phyloP scores from a whole-genome alignment of 2,797 vertebrate genomes.

The Coregonus suidteri region DNA sequence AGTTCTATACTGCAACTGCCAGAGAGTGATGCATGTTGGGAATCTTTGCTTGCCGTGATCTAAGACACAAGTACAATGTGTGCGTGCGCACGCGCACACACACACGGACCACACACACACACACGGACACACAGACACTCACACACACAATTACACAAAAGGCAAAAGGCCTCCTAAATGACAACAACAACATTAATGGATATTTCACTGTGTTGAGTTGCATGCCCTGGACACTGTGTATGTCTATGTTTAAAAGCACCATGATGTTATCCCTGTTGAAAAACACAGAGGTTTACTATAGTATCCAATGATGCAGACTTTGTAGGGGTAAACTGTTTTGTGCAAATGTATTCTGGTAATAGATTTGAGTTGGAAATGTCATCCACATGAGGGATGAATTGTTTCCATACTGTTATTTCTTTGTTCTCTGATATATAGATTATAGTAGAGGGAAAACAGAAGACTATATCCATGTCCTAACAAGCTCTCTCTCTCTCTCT shows the following conservation, averaged over 20 bases:
- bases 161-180: constrained; percentile 32
- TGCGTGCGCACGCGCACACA: constrained; percentile 27
- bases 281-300: constrained; percentile 51
- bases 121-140: constrained; percentile 18
- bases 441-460: neutral
- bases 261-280: constrained; percentile 59
- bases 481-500: neutral
- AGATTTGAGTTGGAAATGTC: neutral
- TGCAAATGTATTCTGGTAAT: neutral
- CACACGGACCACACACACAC: constrained; percentile 1
- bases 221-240: constrained; percentile 71
- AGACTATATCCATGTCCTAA: neutral
- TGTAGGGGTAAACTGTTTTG: neutral
- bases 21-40: constrained; percentile 77
- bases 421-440: neutral
- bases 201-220: constrained; percentile 65
- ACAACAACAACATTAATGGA: constrained; percentile 39
- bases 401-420: neutral
- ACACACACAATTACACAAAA: constrained; percentile 32
- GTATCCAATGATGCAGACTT: constrained; percentile 50
- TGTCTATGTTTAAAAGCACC: constrained; percentile 67
- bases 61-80: neutral
- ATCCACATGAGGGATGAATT: neutral
- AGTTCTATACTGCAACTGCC: constrained; percentile 79
- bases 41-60: constrained; percentile 72